Base-by-base conservation (phyloP, 2,888 invertebrate genomes). In the Patella caerulea region DNA sequence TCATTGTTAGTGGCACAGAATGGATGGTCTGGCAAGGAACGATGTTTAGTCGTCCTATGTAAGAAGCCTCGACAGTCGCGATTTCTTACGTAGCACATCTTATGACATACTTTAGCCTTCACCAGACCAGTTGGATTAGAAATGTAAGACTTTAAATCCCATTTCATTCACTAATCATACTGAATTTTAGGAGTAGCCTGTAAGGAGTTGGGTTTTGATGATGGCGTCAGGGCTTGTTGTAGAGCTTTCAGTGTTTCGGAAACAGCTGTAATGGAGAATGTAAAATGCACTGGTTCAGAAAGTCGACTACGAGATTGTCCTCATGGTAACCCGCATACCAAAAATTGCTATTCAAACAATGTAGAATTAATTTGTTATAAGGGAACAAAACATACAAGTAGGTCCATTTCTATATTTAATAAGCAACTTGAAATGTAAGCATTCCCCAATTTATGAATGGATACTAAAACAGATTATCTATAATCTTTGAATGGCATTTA, bases 211-310 rank as follows among this genome's bases (percentile, higher is more conserved):
- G 87, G 87, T 1, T 87, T 80, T 76, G 79, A 85, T n/a, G 80
- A 77, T 73, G 88, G 87, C n/a, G 73, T 84, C n/a, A 83, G 85
- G 12, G 70, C 86, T n/a, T 87, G 87, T 70, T 86, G 86, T 82
- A 82, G 83, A 5, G 85, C 85, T 7, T 86, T 83, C 79, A 86
- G 88, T 0, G 83, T 83, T 74, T 84, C 84, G 55, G 77, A 79
- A 56, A 81, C 83, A 72, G 83, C 85, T 7, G 77, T 82, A 52
- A 83, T 86, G 78, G 84, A 83, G 71, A 83, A 83, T 34, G 77
- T 86, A 2, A 74, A 76, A 45, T 88, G 88, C 79, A 59, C 71
- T 1, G 87, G 87, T n/a, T 81, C 81, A 17, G 88, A 88, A 80
- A 78, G 71, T 14, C 80, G 77, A 45, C 82, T 88, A 45, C 78